Percentiles rank a stretch among this genome's conserved stretches.
Evolutionary conservation across 2,113 vertebrate species (phyloP).

Genomic region (Melanocharis versteri): DNA sequence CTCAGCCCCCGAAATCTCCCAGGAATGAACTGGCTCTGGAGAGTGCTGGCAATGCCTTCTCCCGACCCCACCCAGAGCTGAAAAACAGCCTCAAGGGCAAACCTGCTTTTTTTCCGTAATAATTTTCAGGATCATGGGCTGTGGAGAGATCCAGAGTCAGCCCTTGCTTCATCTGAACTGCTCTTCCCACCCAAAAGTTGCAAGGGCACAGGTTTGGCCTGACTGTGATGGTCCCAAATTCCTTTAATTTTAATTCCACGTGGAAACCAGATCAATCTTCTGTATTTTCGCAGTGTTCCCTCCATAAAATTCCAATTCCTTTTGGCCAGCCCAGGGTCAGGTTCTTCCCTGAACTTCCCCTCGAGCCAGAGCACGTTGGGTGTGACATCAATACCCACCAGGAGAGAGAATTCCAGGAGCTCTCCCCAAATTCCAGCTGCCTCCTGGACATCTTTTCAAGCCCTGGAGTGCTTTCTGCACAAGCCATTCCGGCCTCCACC

Average conservation of each 20-base stretch:
- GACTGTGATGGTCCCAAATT: not conserved
- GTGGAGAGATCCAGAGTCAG: not conserved
- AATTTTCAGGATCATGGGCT: not conserved
- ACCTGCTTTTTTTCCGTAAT: not conserved
- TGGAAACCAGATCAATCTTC: not conserved
- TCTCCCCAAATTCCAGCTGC: not conserved
- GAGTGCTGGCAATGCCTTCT: slow-evolving; percentile 12
- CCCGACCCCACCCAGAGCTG: slow-evolving; percentile 4
- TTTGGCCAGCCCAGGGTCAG: not conserved
- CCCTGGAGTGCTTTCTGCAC: not conserved
- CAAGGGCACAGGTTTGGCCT: not conserved
- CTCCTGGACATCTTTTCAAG: not conserved
- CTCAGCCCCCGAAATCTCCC: slow-evolving; percentile 3
- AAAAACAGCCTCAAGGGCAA: not conserved
- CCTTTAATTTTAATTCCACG: not conserved
- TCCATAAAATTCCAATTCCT: not conserved
- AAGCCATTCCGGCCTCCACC: not conserved
- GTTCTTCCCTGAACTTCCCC: not conserved
- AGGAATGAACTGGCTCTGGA: slow-evolving; percentile 31
- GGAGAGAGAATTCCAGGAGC: not conserved
- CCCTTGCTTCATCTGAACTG: not conserved
- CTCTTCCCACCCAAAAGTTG: not conserved
- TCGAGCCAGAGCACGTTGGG: not conserved
- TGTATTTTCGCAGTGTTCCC: not conserved
- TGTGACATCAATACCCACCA: not conserved